phyloP scores from a whole-genome alignment of 2,113 vertebrate genomes.

The Rutilus rutilus region DNA sequence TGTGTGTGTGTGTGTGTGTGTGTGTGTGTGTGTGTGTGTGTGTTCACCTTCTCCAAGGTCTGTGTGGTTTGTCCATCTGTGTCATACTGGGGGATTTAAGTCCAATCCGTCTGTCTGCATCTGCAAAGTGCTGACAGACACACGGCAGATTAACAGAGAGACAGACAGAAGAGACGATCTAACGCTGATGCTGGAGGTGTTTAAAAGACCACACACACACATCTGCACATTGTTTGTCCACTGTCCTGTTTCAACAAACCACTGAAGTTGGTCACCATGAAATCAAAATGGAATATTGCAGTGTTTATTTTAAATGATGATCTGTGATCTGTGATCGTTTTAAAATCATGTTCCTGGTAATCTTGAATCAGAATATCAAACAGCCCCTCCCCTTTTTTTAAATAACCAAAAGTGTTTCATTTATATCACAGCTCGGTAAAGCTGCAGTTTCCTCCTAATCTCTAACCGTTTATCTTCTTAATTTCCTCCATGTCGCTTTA shows the following conservation, averaged over 20 bases:
- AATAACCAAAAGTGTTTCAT: too few relatives aligned
- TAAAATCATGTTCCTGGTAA: too few relatives aligned
- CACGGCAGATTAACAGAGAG: slow-evolving; percentile 53
- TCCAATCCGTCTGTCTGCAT: slow-evolving; percentile 54
- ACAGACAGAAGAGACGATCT: background rate
- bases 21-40: background rate
- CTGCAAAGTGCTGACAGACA: slow-evolving; percentile 63
- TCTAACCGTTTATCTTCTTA: too few relatives aligned
- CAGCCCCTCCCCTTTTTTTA: too few relatives aligned
- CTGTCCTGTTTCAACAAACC: background rate
- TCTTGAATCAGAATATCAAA: too few relatives aligned
- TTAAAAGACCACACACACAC: background rate
- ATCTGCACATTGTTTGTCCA: background rate
- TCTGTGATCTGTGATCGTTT: too few relatives aligned
- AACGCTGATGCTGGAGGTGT: background rate
- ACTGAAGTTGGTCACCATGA: too few relatives aligned
- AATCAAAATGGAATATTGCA: background rate
- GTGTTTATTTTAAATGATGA: too few relatives aligned
- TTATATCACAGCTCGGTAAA: too few relatives aligned
- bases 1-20: too few relatives aligned
- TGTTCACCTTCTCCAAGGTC: slow-evolving; percentile 62
- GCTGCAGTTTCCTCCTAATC: too few relatives aligned
- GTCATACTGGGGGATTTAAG: slow-evolving; percentile 56
- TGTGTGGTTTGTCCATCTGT: slow-evolving; percentile 53
- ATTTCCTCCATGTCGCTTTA: too few relatives aligned